A percentile compares a stretch with the other conserved stretches of the same genome.
phyloP scores from a whole-genome alignment of 1,140 invertebrate genomes.

The Tetraneura akinire region DNA sequence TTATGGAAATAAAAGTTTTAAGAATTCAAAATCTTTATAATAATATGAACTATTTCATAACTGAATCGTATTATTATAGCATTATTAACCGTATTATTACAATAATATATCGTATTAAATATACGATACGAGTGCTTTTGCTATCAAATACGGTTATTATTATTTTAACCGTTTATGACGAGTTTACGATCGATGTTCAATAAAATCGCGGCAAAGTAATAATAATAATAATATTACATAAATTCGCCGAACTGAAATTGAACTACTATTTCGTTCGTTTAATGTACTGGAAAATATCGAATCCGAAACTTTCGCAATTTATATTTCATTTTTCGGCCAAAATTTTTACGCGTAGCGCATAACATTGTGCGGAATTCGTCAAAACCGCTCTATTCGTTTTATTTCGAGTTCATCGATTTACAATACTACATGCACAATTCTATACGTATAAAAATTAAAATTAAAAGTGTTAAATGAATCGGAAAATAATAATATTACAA shows the following conservation, averaged over 20 bases:
- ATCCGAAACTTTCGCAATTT: slow-evolving; percentile 40
- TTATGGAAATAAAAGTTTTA: no score
- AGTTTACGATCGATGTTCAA: slow-evolving; percentile 15
- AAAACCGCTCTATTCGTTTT: background rate
- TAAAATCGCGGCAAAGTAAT: background rate
- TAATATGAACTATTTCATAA: no score
- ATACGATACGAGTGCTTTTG: background rate
- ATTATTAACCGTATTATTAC: no score
- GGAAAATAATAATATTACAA: slow-evolving; percentile 17
- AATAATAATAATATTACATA: background rate
- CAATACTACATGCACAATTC: background rate
- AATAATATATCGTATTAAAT: background rate
- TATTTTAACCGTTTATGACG: background rate
- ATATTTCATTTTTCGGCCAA: slow-evolving; percentile 24
- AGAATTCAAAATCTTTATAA: no score
- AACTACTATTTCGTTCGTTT: slow-evolving; percentile 27
- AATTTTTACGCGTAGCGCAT: slow-evolving; percentile 10
- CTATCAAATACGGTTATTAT: background rate
- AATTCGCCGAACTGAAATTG: background rate
- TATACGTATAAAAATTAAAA: background rate
- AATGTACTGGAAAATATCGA: slow-evolving; percentile 27
- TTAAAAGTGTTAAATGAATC: slow-evolving; percentile 26
- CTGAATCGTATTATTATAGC: no score
- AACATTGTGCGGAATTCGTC: background rate
- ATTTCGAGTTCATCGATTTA: slow-evolving; percentile 16